These are phyloP conservation scores for Ginglymostoma cirratum DNA, from an alignment of 2,113 vertebrate species.

Conservation along the genomic window DNA sequence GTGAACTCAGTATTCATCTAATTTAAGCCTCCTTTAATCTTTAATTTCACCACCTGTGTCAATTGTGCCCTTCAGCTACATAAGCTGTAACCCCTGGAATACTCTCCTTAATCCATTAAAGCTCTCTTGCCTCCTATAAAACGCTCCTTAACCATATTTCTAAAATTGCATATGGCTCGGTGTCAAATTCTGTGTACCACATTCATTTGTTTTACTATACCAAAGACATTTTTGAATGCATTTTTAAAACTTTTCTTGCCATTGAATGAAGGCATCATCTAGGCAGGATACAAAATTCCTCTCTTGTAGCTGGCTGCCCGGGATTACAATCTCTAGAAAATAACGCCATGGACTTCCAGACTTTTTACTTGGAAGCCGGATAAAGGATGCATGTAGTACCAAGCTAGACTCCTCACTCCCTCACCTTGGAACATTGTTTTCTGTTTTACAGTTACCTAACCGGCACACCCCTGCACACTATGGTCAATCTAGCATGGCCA, in stretches of 20 bases:
- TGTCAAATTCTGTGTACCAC: not conserved
- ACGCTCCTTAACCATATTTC: not conserved
- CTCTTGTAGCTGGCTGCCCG: not conserved
- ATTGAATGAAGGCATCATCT: not conserved
- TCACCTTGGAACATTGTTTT: not conserved
- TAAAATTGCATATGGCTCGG: not conserved
- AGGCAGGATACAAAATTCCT: not conserved
- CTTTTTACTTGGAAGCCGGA: not conserved
- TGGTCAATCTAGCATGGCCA: no score
- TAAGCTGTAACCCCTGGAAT: not conserved
- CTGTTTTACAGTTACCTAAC: not conserved
- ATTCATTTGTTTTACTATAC: not conserved
- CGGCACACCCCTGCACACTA: no score
- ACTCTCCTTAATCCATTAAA: not conserved
- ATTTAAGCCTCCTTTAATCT: not conserved
- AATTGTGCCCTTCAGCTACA: not conserved
- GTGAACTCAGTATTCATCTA: not conserved
- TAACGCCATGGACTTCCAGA: not conserved
- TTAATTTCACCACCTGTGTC: not conserved
- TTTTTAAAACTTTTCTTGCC: not conserved
- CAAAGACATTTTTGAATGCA: not conserved
- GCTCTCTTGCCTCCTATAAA: no score
- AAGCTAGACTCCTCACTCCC: not conserved
- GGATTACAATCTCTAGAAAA: not conserved
- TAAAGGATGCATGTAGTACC: not conserved